Evolutionary conservation across 2,888 invertebrate species (phyloP), one percentile per base, ranked within the genome.

Genomic region (Drymonia ruficornis): DNA sequence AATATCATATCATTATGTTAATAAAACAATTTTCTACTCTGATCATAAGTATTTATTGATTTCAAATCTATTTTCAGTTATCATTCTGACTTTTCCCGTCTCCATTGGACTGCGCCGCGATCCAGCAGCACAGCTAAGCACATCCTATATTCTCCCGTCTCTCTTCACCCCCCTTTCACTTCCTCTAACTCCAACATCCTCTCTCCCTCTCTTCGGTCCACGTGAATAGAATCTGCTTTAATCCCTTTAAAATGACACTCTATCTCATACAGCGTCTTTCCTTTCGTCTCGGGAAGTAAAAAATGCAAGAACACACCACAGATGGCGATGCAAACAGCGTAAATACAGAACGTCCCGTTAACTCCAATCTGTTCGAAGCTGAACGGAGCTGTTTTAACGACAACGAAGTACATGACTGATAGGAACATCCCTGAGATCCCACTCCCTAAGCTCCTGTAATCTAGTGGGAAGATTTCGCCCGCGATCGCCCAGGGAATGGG

Each of bases 401-500:
- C 94, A 0, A 94, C 74, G 67, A 96, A 96, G 59, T 95, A 94
- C 80, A 95, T 94, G 5, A 94, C 74, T 18, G 95, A 95, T 0
- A 94, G 90, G 52, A 94, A 91, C 81, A 94, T 94, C 1, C 95
- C 93, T 16, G 95, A 94, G 16, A 95, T 87, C 0, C 95, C 95
- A 31, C 95, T 93, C 0, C 96, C 96, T 0, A 95, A 79, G 31
- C 95, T 95, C 45, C 95, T 91, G 51, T 93, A 94, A 1, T 91
- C 91, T 19, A 94, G 84, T 0, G 96, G 93, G 65, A 95, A 96
- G 5, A 96, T 87, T 76, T 96, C 96, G 0, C 96, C 96, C 56
- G 95, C 94, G 77, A 96, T 94, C 12, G 95, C 94, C 94, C 96
- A 96, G 0, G 96, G 96, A 51, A 96, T 86, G 0, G 96, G 94